Evolutionary conservation across 2,113 vertebrate species (phyloP).

Genomic region (Rallus limicola): DNA sequence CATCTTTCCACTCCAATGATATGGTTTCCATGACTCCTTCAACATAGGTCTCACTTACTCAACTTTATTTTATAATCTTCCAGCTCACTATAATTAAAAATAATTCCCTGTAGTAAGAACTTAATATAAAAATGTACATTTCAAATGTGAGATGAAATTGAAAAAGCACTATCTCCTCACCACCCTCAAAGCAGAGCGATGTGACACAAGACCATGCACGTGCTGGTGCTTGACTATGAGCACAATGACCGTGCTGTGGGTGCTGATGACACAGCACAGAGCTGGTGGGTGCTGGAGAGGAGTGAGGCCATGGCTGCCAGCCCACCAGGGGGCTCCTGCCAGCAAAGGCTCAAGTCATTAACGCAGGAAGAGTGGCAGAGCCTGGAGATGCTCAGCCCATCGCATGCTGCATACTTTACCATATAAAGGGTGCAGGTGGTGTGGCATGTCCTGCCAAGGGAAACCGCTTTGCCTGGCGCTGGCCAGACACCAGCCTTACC

Average conservation of each 20-base stretch:
- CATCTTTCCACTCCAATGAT: slow-evolving; percentile 24
- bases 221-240: fast-evolving
- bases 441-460: not conserved
- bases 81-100: slow-evolving; percentile 65
- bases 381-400: slow-evolving; percentile 8
- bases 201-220: fast-evolving
- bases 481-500: not conserved
- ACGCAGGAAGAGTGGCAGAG: not conserved
- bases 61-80: slow-evolving; percentile 52
- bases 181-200: fast-evolving
- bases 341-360: not conserved
- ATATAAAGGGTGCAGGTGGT: not conserved
- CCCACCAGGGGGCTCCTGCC: not conserved
- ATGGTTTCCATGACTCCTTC: slow-evolving; percentile 55
- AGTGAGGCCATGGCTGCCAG: not conserved
- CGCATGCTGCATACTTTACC: not conserved
- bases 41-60: slow-evolving; percentile 50
- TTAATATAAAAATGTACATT: slow-evolving; percentile 57
- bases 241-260: fast-evolving
- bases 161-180: not conserved
- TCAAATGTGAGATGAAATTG: slow-evolving; percentile 27
- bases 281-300: not conserved
- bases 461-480: not conserved
- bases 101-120: slow-evolving; percentile 45
- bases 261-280: fast-evolving